Conservation (phyloP, 1,140 invertebrate species). For the Conus betulinus region DNA sequence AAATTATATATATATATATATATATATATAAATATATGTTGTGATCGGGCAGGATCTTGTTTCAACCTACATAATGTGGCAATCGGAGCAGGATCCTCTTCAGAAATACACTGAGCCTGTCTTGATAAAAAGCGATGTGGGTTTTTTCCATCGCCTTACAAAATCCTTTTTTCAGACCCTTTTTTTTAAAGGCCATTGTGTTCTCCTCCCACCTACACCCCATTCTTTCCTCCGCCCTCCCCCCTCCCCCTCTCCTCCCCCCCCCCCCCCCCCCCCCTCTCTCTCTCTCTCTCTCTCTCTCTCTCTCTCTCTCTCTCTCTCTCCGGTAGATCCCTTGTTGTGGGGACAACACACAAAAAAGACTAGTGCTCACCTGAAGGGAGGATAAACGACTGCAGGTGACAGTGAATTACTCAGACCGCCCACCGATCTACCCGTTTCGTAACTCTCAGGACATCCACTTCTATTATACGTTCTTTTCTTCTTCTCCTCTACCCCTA, state of each 20-base stretch:
- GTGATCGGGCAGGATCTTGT: too few species aligned
- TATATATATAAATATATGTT: too few species aligned
- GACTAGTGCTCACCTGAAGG: not conserved
- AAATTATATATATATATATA: too few species aligned
- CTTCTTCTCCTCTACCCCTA: not conserved
- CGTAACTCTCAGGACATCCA: not conserved
- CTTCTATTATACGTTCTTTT: not conserved
- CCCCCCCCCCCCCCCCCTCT: slow-evolving; percentile 6
- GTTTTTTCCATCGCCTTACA: too few species aligned
- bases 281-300: too few species aligned
- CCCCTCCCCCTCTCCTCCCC: slow-evolving; percentile 2
- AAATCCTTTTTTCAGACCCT: not conserved
- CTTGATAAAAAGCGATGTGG: too few species aligned
- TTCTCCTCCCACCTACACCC: not conserved
- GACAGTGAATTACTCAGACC: slow-evolving; percentile 21
- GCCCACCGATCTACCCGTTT: slow-evolving; percentile 18
- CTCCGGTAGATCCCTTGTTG: too few species aligned
- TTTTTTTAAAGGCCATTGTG: not conserved
- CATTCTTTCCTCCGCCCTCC: slow-evolving; percentile 1
- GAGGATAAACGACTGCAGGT: slow-evolving; percentile 20
- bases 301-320: too few species aligned
- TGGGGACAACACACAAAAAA: too few species aligned
- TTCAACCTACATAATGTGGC: too few species aligned
- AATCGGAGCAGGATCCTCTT: too few species aligned
- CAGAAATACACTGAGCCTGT: too few species aligned